Evolutionary conservation across 1,140 invertebrate genomes (phyloP).

Genomic region (Magallana gigas): DNA sequence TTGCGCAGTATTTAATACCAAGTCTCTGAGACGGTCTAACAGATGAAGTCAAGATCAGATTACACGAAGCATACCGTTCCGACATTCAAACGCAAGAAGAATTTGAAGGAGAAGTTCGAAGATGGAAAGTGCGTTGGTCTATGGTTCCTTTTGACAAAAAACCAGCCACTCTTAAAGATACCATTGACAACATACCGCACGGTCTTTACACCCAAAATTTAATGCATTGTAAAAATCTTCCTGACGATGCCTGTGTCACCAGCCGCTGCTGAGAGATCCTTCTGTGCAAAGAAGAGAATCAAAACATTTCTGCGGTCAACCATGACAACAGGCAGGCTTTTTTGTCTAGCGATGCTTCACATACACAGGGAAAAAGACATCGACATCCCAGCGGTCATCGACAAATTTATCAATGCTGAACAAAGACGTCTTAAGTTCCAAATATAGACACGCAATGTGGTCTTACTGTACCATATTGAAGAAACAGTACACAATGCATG

Average conservation of each 20-base stretch:
- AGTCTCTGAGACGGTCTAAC: neutral
- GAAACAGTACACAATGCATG: no score
- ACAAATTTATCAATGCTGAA: no score
- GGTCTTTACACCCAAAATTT: neutral
- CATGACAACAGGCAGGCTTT: neutral
- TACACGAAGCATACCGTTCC: neutral
- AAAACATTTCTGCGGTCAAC: slow-evolving; percentile 33
- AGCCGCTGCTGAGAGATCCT: slow-evolving; percentile 38
- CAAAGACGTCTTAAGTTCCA: no score
- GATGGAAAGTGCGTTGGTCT: slow-evolving; percentile 21
- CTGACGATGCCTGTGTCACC: slow-evolving; percentile 44
- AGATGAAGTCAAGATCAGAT: neutral
- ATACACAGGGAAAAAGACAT: slow-evolving; percentile 7
- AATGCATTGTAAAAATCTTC: slow-evolving; percentile 11
- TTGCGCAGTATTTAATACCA: slow-evolving; percentile 43
- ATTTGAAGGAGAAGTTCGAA: neutral
- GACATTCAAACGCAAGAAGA: neutral
- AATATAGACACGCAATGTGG: no score
- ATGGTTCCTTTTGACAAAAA: neutral
- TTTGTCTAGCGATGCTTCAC: neutral
- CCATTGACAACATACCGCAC: neutral
- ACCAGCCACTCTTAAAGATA: neutral
- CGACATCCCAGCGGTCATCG: neutral
- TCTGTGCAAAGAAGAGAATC: slow-evolving; percentile 21
- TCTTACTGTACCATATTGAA: no score